These are phyloP conservation scores for Diprion similis DNA, from an alignment of 1,140 invertebrate species.

Conservation along the genomic window DNA sequence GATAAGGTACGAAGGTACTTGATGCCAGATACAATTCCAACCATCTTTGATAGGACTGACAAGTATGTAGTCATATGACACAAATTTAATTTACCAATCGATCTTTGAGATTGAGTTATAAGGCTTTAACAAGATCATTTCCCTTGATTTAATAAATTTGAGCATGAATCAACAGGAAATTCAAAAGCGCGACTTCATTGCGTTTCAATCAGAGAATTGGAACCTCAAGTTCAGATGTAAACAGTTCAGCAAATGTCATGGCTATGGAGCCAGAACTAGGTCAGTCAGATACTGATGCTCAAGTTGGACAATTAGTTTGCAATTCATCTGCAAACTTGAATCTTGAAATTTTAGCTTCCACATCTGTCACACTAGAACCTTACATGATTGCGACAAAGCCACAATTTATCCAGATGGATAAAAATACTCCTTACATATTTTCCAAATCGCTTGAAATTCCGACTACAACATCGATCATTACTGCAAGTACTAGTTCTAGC, in stretches of 20 bases:
- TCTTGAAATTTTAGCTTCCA: background rate
- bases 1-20: background rate
- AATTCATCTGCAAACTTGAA: background rate
- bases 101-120: no score
- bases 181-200: no score
- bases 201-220: no score
- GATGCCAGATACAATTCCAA: background rate
- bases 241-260: no score
- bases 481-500: background rate
- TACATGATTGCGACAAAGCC: background rate
- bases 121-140: no score
- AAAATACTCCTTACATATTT: background rate
- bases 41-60: background rate
- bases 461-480: background rate
- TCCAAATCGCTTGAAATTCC: background rate
- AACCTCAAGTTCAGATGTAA: no score
- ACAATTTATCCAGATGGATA: background rate
- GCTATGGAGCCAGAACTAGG: no score
- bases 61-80: background rate
- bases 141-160: no score
- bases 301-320: no score
- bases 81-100: no score
- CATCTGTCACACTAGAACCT: background rate
- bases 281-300: no score
- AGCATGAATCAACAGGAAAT: no score